Percentiles rank a stretch among this genome's conserved stretches.
phyloP scores from a whole-genome alignment of 2,113 vertebrate genomes.

The Hyaena hyaena region DNA sequence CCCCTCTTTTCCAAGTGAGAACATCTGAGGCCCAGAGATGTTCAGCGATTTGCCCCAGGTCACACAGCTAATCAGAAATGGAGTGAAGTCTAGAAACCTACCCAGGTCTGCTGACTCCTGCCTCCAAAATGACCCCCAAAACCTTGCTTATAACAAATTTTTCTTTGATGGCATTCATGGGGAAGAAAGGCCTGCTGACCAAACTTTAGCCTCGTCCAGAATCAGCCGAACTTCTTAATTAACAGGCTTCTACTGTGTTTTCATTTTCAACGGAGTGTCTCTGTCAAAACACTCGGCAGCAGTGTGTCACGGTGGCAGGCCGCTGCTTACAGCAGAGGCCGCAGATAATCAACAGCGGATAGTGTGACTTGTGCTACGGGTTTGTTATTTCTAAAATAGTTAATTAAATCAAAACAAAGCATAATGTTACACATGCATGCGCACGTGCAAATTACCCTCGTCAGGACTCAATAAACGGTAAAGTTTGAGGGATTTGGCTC shows the following conservation, averaged over 20 bases:
- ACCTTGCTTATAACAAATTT: background rate
- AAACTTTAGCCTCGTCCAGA: slow-evolving; percentile 50
- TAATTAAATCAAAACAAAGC: slow-evolving; percentile 66
- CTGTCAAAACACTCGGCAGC: slow-evolving; percentile 59
- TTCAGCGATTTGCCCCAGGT: background rate
- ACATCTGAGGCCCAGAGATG: background rate
- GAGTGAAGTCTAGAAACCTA: background rate
- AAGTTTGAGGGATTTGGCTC: background rate
- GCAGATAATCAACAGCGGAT: background rate
- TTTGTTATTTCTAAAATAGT: slow-evolving; percentile 60
- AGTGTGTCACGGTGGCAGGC: background rate
- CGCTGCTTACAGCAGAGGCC: background rate
- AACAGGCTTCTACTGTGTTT: slow-evolving; percentile 68
- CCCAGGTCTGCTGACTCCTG: background rate
- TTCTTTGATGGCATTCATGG: slow-evolving; percentile 39
- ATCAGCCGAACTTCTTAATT: slow-evolving; percentile 69
- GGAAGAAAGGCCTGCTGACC: background rate
- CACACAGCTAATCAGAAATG: slow-evolving; percentile 40
- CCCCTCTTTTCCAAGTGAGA: background rate
- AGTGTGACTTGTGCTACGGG: slow-evolving; percentile 4
- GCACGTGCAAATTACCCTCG: background rate
- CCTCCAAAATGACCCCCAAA: background rate
- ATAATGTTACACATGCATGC: background rate
- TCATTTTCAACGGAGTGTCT: slow-evolving; percentile 52
- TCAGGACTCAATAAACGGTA: slow-evolving; percentile 11